A percentile compares a stretch with the other conserved stretches of the same genome.
Conservation (phyloP, 2,888 invertebrate genomes). For the Leptinotarsa haldemani region DNA sequence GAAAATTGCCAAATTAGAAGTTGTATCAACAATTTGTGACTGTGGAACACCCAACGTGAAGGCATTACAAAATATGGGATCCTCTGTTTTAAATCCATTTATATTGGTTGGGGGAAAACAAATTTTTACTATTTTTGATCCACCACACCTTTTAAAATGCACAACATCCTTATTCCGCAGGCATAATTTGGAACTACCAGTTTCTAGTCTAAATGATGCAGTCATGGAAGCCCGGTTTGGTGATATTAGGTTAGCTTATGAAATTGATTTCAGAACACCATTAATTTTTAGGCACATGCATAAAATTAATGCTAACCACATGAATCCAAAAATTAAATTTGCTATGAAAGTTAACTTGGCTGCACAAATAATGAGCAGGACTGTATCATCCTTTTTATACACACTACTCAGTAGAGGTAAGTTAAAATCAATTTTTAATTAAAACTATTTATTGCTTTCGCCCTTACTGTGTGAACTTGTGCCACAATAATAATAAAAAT, state of each 20-base stretch:
- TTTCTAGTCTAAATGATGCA: slow-evolving; percentile 4
- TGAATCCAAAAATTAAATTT: slow-evolving; percentile 15
- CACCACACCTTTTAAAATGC: slow-evolving; percentile 25
- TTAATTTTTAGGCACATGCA: slow-evolving; percentile 24
- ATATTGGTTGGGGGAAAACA: slow-evolving; percentile 25
- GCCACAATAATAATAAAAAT: slow-evolving; percentile 1
- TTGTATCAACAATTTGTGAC: slow-evolving; percentile 28
- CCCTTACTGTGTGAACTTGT: slow-evolving; percentile 12
- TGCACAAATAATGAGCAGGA: slow-evolving; percentile 19
- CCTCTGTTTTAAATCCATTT: slow-evolving; percentile 22
- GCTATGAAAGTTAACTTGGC: slow-evolving; percentile 6
- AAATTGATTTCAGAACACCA: slow-evolving; percentile 16
- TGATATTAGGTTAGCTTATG: slow-evolving; percentile 16
- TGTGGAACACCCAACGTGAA: slow-evolving; percentile 30
- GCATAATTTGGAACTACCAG: slow-evolving; percentile 17
- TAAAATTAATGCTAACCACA: slow-evolving; percentile 15
- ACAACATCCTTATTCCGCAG: slow-evolving; percentile 8
- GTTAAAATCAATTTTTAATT: slow-evolving; percentile 21
- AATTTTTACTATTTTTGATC: slow-evolving; percentile 36
- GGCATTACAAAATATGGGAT: slow-evolving; percentile 30
- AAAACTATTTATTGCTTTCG: slow-evolving; percentile 19
- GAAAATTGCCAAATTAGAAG: slow-evolving; percentile 10
- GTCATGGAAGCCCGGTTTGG: slow-evolving; percentile 15
- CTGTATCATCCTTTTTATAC: slow-evolving; percentile 20
- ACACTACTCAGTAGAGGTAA: slow-evolving; percentile 24